phyloP scores from a whole-genome alignment of 2,888 invertebrate species.

The Ommatoiulus sabulosus region DNA sequence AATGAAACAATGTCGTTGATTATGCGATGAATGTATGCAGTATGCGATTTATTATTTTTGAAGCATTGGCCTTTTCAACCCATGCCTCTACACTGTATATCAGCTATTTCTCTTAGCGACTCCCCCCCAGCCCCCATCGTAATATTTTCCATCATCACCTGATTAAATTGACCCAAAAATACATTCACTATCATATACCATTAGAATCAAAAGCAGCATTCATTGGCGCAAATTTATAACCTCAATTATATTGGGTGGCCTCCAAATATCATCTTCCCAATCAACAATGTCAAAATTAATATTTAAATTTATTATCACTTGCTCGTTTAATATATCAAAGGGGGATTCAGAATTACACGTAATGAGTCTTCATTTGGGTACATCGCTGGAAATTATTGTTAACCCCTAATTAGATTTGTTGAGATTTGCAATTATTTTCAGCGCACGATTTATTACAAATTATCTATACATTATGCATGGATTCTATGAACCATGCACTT shows the following conservation, averaged over 20 bases:
- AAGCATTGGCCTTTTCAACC: no score
- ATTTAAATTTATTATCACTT: background rate
- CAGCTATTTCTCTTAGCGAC: no score
- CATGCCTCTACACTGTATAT: no score
- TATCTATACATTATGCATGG: no score
- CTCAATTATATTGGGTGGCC: background rate
- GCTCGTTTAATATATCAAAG: background rate
- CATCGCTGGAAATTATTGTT: background rate
- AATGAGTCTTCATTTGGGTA: background rate
- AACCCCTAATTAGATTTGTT: background rate
- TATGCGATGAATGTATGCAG: no score
- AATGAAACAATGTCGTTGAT: no score
- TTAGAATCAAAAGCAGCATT: background rate
- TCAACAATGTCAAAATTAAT: background rate
- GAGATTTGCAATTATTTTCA: background rate
- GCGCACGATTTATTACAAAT: background rate
- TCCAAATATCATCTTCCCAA: background rate
- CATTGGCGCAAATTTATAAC: background rate
- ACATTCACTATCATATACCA: background rate
- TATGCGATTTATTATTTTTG: no score
- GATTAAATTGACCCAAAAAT: background rate
- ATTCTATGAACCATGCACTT: no score
- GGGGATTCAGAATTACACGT: background rate
- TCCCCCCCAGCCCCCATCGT: no score
- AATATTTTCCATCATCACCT: background rate